Percentiles rank a stretch among this genome's conserved stretches.
Conservation (phyloP, 2,113 vertebrate species). For the Chaetura pelagica region DNA sequence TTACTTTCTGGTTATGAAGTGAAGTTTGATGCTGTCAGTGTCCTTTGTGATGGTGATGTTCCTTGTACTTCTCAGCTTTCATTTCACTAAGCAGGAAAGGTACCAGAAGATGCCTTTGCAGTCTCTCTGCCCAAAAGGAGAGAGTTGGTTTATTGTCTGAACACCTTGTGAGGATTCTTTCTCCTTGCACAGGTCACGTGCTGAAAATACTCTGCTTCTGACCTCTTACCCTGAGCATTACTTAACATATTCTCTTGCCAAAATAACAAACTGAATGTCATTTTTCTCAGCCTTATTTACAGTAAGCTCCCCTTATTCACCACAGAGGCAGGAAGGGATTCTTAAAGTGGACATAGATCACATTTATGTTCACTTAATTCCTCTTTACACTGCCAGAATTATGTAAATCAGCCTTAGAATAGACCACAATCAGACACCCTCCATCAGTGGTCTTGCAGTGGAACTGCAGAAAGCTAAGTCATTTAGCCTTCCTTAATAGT, state of each 20-base stretch:
- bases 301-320: conserved; percentile 42
- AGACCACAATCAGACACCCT: not conserved
- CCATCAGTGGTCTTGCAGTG: not conserved
- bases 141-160: not conserved
- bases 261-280: conserved; percentile 16
- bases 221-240: not conserved
- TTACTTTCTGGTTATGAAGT: not conserved
- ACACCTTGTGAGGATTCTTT: not conserved
- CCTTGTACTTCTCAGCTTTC: not conserved
- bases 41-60: not conserved
- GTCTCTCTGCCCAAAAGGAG: not conserved
- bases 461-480: not conserved
- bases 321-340: conserved; percentile 35
- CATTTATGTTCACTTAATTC: conserved; percentile 63
- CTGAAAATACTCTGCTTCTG: not conserved
- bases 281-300: conserved; percentile 64
- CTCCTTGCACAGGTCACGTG: not conserved
- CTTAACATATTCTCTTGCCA: not conserved
- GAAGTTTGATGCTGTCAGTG: not conserved
- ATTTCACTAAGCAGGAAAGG: not conserved
- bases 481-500: not conserved
- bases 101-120: not conserved
- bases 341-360: conserved; percentile 52
- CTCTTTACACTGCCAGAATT: not conserved
- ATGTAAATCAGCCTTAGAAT: conserved; percentile 33